phyloP scores from a whole-genome alignment of 2,113 vertebrate genomes.

The Sphaerodactylus townsendi region DNA sequence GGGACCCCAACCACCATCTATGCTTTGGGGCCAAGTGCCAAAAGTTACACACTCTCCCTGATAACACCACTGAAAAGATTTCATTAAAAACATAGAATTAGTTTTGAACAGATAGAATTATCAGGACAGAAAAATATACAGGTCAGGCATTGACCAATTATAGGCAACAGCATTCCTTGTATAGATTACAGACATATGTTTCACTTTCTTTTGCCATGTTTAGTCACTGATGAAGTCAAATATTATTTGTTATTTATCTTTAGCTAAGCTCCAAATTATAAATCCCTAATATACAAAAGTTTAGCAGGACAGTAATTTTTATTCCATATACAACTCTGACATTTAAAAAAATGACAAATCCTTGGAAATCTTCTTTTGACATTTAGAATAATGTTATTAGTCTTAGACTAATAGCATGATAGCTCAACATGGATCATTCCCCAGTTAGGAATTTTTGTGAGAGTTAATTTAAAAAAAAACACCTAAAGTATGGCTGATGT shows the following conservation, averaged over 20 bases:
- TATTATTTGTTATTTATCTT: slow-evolving; percentile 70
- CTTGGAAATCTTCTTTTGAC: slow-evolving; percentile 60
- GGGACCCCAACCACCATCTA: slow-evolving; percentile 91
- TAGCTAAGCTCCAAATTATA: slow-evolving; percentile 53
- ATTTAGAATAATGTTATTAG: slow-evolving; percentile 42
- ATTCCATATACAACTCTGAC: slow-evolving; percentile 27
- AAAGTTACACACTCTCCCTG: slow-evolving; percentile 95
- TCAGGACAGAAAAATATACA: slow-evolving; percentile 65
- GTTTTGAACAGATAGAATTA: slow-evolving; percentile 66
- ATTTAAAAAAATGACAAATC: slow-evolving; percentile 47
- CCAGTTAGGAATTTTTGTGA: slow-evolving; percentile 58
- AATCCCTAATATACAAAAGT: slow-evolving; percentile 49
- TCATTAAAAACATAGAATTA: slow-evolving; percentile 71
- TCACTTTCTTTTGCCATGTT: slow-evolving; percentile 68
- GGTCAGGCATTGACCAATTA: slow-evolving; percentile 70
- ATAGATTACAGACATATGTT: slow-evolving; percentile 63
- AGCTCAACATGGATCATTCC: slow-evolving; percentile 63
- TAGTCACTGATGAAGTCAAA: slow-evolving; percentile 58
- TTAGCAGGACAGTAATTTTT: slow-evolving; percentile 46
- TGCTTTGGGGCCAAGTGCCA: slow-evolving; percentile 93
- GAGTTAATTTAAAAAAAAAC: not conserved
- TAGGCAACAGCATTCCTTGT: slow-evolving; percentile 68
- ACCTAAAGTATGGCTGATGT: not conserved
- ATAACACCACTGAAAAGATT: slow-evolving; percentile 92
- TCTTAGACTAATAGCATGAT: slow-evolving; percentile 53